Evolutionary conservation across 2,113 vertebrate species (phyloP).

Genomic region (Peromyscus californicus): DNA sequence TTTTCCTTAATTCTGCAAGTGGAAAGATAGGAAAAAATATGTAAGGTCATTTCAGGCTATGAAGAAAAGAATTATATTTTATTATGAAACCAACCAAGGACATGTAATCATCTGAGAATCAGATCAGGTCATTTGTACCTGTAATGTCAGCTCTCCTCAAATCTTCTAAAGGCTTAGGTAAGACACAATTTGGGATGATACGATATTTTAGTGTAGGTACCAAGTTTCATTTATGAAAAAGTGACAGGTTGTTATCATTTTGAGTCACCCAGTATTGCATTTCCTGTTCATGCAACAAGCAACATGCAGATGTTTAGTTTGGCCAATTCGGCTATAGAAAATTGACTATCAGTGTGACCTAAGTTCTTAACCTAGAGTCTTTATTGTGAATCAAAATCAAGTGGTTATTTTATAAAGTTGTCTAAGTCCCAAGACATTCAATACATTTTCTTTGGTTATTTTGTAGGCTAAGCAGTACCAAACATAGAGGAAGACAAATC

Average conservation of each 20-base stretch:
- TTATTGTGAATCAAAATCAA: slow-evolving; percentile 46
- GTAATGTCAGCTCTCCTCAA: not conserved
- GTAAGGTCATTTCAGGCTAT: not conserved
- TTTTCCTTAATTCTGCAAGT: not conserved
- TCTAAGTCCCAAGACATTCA: not conserved
- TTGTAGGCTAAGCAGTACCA: not conserved
- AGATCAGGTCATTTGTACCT: not conserved
- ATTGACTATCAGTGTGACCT: not conserved
- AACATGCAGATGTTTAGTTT: not conserved
- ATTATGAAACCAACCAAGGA: not conserved
- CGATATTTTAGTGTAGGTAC: not conserved
- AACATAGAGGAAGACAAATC: not conserved
- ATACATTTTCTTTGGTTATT: not conserved
- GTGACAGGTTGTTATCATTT: not conserved
- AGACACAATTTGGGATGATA: not conserved
- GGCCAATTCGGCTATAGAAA: not conserved
- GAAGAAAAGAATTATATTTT: not conserved
- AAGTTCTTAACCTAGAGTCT: slow-evolving; percentile 33
- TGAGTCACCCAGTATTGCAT: not conserved
- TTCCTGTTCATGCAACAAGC: not conserved
- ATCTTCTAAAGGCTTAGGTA: not conserved
- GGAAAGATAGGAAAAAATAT: not conserved
- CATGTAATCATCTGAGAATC: not conserved
- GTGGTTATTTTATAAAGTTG: not conserved
- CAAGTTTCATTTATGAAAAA: not conserved